These are phyloP conservation scores for Horisme vitalbata DNA, from an alignment of 2,888 invertebrate genomes.

Conservation along the genomic window DNA sequence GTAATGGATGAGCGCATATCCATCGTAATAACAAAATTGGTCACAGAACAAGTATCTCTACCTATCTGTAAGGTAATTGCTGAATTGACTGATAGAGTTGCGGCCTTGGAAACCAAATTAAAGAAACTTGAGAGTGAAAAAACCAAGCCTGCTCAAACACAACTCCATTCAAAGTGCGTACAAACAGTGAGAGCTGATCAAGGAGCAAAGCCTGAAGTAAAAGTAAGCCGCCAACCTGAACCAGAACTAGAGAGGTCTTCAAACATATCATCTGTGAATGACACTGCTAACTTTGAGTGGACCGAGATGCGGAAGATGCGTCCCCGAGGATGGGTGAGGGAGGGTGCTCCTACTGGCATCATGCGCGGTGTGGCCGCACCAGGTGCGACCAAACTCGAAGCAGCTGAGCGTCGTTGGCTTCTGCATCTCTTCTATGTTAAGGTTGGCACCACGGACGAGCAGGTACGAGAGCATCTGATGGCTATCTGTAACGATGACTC, in stretches of 20 bases:
- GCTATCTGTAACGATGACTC: background rate
- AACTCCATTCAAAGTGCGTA: background rate
- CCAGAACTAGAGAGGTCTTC: background rate
- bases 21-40: background rate
- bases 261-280: background rate
- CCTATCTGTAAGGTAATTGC: slow-evolving; percentile 3
- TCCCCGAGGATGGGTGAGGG: no score
- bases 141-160: background rate
- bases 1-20: slow-evolving; percentile 8
- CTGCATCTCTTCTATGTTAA: slow-evolving; percentile 7
- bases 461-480: background rate
- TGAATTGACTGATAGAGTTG: slow-evolving; percentile 1
- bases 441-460: slow-evolving; percentile 5
- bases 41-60: slow-evolving; percentile 4
- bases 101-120: background rate
- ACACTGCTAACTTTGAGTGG: background rate
- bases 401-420: slow-evolving; percentile 1
- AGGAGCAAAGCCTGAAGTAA: background rate
- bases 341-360: background rate
- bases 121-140: background rate
- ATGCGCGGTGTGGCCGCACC: slow-evolving; percentile 1
- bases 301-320: background rate
- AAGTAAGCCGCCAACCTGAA: background rate
- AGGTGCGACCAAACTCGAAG: background rate
- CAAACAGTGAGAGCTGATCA: background rate